phyloP scores from a whole-genome alignment of 2,888 invertebrate species.

The Drosophila merina region DNA sequence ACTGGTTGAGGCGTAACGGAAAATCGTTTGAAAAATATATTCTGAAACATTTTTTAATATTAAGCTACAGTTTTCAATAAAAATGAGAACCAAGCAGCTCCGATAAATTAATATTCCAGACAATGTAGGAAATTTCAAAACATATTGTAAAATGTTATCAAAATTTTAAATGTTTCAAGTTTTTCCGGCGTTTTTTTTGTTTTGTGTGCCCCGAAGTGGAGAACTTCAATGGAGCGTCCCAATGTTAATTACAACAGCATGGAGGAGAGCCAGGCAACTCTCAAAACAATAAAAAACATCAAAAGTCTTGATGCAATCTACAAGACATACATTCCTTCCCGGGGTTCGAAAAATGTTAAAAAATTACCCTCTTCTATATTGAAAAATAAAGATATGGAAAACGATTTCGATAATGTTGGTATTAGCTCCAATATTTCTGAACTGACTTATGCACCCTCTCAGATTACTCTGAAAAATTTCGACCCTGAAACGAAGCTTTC shows the following conservation, averaged over 20 bases:
- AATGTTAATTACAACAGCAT: background rate
- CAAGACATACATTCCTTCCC: background rate
- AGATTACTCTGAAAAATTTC: background rate
- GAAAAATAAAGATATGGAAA: no score
- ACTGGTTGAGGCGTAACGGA: background rate
- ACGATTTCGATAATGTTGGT: no score
- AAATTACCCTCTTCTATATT: background rate
- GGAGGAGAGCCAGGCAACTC: background rate
- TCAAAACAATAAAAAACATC: background rate
- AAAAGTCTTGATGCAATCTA: background rate
- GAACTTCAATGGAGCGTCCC: background rate
- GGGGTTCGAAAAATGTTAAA: background rate
- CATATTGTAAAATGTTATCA: background rate
- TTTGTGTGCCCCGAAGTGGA: background rate
- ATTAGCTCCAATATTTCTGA: background rate
- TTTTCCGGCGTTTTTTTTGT: background rate
- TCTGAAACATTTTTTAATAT: background rate
- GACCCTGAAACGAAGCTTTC: background rate
- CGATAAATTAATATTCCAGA: background rate
- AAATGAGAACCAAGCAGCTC: background rate
- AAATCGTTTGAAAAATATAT: background rate
- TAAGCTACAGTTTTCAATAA: background rate
- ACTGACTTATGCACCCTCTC: background rate
- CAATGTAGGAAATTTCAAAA: background rate
- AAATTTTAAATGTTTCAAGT: background rate